phyloP scores from a whole-genome alignment of 2,113 vertebrate species.

The Bolborhynchus lineola region DNA sequence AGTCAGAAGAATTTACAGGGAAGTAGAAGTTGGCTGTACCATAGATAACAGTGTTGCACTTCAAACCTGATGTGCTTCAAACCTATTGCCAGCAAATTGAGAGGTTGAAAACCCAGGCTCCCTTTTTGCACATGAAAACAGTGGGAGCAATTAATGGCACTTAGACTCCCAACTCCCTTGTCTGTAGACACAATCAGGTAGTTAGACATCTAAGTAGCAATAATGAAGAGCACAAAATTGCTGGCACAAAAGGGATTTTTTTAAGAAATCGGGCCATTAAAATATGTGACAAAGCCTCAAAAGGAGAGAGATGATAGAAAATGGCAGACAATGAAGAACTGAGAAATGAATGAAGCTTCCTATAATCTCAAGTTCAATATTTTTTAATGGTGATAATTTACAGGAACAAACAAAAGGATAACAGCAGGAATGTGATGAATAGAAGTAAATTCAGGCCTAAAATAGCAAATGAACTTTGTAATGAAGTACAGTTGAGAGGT shows the following conservation, averaged over 20 bases:
- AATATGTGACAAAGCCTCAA: background rate
- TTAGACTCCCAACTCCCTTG: background rate
- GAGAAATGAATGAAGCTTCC: slow-evolving; percentile 2
- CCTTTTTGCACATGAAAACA: background rate
- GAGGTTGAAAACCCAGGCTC: background rate
- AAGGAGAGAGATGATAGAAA: background rate
- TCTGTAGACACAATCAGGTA: background rate
- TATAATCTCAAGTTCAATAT: background rate
- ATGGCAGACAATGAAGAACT: background rate
- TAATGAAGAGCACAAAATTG: background rate
- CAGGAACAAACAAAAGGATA: slow-evolving; percentile 50
- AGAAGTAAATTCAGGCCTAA: slow-evolving; percentile 18
- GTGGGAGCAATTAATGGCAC: background rate
- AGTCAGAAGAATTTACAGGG: background rate
- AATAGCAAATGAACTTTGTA: slow-evolving; percentile 40
- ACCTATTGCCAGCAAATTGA: background rate
- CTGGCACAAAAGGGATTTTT: background rate
- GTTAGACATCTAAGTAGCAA: slow-evolving; percentile 8
- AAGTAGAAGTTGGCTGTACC: background rate
- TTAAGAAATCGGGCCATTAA: background rate
- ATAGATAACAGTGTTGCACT: background rate
- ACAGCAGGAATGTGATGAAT: background rate
- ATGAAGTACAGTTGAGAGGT: slow-evolving; percentile 21
- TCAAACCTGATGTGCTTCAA: background rate
- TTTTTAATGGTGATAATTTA: slow-evolving; percentile 37